Evolutionary conservation across 2,888 invertebrate species (phyloP), one percentile per base, ranked within the genome.

Genomic region (Amorpha juglandis): DNA sequence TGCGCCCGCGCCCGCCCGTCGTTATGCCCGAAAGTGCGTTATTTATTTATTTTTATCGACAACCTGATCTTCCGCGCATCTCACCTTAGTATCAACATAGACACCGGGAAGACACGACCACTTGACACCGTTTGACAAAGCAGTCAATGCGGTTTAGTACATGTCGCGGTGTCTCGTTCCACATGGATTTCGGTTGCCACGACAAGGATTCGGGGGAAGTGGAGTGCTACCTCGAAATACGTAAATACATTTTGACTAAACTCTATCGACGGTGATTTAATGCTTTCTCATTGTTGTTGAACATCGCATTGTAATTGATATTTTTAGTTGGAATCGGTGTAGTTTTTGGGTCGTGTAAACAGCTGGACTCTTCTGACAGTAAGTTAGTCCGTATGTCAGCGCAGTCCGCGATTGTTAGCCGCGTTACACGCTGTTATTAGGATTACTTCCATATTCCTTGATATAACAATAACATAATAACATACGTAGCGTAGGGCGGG

Each of bases 211-310:
- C 95, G 69, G 95, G 95, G 76, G 95, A 95, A 86, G 92, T 95
- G 90, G 95, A 95, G 92, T 95, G 95, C 91, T 95, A 95, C 94
- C 89, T 95, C 81, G 95, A 95, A 94, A 95, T 95, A 93, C 94
- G 95, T 95, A 94, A 95, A 94, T 94, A 90, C 83, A 81, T 86
- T 89, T 89, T 87, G 76, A 82, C 83, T 88, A 85, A 86, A 85
- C 85, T 83, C 81, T 84, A 83, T 82, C 78, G 78, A 80, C 84
- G 81, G 82, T 81, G 79, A 83, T 88, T 85, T 83, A 84, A 81
- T 81, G 81, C 84, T 84, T 82, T 86, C 84, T 87, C 81, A 88
- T 91, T 88, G 87, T 89, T 89, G 83, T 86, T 82, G 84, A 86
- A 83, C 83, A 86, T 85, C 84, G 88, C 83, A 90, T 89, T 91